Base-by-base conservation (phyloP, 2,113 vertebrate species). In the Chaetura pelagica region DNA sequence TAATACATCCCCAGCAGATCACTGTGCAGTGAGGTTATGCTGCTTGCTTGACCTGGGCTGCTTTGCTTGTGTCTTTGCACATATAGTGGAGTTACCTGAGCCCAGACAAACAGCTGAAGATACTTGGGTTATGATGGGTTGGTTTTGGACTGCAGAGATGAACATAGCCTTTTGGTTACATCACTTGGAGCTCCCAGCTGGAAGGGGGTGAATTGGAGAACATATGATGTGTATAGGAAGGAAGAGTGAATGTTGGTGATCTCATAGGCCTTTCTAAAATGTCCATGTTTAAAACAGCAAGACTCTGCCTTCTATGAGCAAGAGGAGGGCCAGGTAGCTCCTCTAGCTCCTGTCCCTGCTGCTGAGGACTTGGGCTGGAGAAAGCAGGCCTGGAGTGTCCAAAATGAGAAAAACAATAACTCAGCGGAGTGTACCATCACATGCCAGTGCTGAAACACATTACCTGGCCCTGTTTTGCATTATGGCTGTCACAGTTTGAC, bases 381-480 rank as follows among this genome's bases (percentile, higher is more conserved):
- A 30, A 21, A 80, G 34, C 21, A 55, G 29, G 11, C 62, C 59
- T 3, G 11, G 44, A 6, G 27, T 84, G 40, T 9, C 17, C 64
- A 23, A 26, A 54, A 16, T 1, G 3, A 40, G 48, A n/a, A 58
- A 69, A 15, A 1, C 32, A 34, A 2, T 0, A 0, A n/a, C 46
- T 40, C 17, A 11, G 1, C 21, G 34, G 19, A 13, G 8, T 35
- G 21, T 15, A 10, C 18, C 54, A 3, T 26, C 19, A 30, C 35
- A 57, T 30, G 3, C 19, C 29, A 6, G 0, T 19, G 32, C 12
- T 69, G 18, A 30, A n/a, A 52, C 11, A 7, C 11, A 0, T 58
- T 29, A 8, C 9, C 19, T 44, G 62, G 15, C 9, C 40, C 13
- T 40, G 17, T 26, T 38, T 58, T 40, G 35, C 23, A 5, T 48